Evolutionary conservation across 2,888 invertebrate genomes (phyloP).

Genomic region (Eucera pruinosa): DNA sequence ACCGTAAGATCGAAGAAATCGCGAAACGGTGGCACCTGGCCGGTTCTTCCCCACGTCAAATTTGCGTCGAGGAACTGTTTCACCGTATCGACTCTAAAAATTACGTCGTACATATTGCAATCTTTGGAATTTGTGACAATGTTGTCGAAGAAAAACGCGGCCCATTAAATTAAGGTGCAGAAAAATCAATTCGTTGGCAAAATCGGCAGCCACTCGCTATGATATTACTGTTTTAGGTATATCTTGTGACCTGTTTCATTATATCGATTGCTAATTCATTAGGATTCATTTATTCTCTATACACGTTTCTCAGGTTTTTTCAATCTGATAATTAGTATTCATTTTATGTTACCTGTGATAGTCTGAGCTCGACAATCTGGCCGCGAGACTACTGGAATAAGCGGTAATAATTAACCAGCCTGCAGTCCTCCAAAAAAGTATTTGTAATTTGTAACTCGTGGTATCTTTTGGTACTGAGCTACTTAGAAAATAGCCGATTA

Average conservation of each 20-base stretch:
- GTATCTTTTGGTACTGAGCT: slow-evolving; percentile 67
- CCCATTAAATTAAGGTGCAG: no score
- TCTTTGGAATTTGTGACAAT: no score
- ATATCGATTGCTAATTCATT: no score
- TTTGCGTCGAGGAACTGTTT: slow-evolving; percentile 77
- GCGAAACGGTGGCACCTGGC: slow-evolving; percentile 68
- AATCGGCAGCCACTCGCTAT: no score
- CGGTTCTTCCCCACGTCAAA: slow-evolving; percentile 77
- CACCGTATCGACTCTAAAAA: slow-evolving; percentile 76
- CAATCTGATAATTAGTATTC: no score
- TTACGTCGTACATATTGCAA: not conserved
- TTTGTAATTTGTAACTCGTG: slow-evolving; percentile 67
- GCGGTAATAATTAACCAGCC: slow-evolving; percentile 78
- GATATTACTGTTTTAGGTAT: no score
- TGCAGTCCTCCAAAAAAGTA: slow-evolving; percentile 78
- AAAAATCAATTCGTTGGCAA: no score
- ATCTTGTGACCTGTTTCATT: no score
- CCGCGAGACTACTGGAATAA: slow-evolving; percentile 79
- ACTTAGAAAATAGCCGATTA: slow-evolving; percentile 76
- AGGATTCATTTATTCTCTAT: no score
- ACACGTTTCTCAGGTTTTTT: no score
- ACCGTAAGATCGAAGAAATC: slow-evolving; percentile 75
- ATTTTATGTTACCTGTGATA: slow-evolving; percentile 74
- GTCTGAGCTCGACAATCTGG: slow-evolving; percentile 75
- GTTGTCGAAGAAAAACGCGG: no score